Evolutionary conservation across 2,797 vertebrate species (phyloP).

Genomic region (Pantherophis alleghaniensis): DNA sequence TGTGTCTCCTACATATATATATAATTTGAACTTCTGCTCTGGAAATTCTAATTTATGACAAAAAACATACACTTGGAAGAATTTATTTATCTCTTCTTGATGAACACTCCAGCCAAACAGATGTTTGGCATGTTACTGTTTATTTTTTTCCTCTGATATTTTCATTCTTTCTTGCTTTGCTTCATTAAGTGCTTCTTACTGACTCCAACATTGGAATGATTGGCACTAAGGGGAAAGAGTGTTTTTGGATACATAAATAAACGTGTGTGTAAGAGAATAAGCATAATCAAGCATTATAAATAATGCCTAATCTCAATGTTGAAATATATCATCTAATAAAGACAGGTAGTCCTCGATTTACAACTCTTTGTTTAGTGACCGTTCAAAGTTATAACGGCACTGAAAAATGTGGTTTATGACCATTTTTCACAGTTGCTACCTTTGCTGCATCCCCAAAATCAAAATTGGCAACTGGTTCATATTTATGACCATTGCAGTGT

Average conservation of each 20-base stretch:
- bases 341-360: neutral
- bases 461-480: neutral
- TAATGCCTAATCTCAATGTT: neutral
- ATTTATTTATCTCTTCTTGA: neutral
- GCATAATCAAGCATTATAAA: neutral
- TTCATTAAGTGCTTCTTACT: neutral
- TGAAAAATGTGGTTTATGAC: neutral
- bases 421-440: neutral
- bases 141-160: conserved; percentile 38
- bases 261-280: neutral
- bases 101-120: conserved; percentile 51
- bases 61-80: neutral
- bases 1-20: neutral
- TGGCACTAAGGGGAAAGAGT: conserved; percentile 49
- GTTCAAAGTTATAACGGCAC: neutral
- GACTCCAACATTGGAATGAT: conserved; percentile 40
- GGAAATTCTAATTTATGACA: neutral
- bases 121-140: conserved; percentile 17
- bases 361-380: neutral
- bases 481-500: neutral
- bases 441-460: neutral
- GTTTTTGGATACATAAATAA: conserved; percentile 37
- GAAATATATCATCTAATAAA: neutral
- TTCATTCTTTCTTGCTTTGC: conserved; percentile 33
- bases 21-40: too few relatives aligned